Evolutionary conservation across 2,113 vertebrate genomes (phyloP), one percentile per base, ranked within the genome.

Genomic region (Nesogale talazaci): DNA sequence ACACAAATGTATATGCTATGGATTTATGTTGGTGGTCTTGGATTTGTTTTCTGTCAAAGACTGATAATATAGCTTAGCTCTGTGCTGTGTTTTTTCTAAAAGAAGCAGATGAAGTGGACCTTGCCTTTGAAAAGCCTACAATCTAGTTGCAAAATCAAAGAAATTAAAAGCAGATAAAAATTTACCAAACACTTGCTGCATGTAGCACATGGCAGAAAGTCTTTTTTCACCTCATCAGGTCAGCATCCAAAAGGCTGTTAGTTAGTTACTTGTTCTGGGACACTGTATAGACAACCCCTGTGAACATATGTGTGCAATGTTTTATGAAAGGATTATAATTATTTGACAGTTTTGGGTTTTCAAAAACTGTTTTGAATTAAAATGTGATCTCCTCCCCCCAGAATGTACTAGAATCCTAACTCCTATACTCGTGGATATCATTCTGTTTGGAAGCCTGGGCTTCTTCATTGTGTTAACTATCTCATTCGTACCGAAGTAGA

Each of bases 101-200:
- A 80, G 27, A 34, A 82, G 59, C 22, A 80, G 15, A 3, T 69
- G 31, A 36, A 70, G 12, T 29, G 12, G 29, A 23, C 61, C 69
- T 87, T 70, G 34, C 27, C 22, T 77, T 90, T 29, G 31, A 63
- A 88, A 91, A 70, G 22, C 9, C 75, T 87, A 84, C 88, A 77
- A 70, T 78, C 84, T 84, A 59, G 3, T 79, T 67, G 23, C 46
- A 25, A 38, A 83, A 10, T 77, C 65, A 84, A 72, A 85, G 46
- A 80, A 65, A 89, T 78, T n/a, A 77, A 82, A 92, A 89, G 82
- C 31, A 78, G 46, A 52, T 69, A 0, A 88, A 70, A 82, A 91
- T 78, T 74, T 63, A 36, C 42, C 23, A 15, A 86, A 23, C 40
- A 59, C 79, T 74, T 83, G 16, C 25, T 38, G 38, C 16, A 25